phyloP scores from a whole-genome alignment of 2,888 invertebrate species.

The Trimorus sp. region DNA sequence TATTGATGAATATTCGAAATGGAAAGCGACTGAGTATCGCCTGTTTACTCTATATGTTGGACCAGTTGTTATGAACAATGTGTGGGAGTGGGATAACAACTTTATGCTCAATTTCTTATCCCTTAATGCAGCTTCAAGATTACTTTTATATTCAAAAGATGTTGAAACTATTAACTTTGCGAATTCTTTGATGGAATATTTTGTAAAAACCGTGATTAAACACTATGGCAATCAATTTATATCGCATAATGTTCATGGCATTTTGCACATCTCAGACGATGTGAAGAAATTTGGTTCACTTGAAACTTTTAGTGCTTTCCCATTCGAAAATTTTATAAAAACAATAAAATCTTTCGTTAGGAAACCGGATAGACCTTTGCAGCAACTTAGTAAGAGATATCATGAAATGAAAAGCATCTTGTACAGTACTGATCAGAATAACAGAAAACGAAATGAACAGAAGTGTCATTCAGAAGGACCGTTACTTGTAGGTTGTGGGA shows the following conservation, averaged over 20 bases:
- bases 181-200: not conserved
- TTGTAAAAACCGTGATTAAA: not conserved
- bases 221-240: not conserved
- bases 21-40: constrained; percentile 10
- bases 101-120: not conserved
- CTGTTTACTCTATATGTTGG: constrained; percentile 1
- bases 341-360: constrained; percentile 1
- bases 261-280: not conserved
- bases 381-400: constrained; percentile 2
- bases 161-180: not conserved
- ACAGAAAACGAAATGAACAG: not conserved
- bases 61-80: not conserved
- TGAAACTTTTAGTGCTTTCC: constrained; percentile 6
- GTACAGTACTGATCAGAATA: no score
- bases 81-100: not conserved
- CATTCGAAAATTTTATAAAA: constrained; percentile 11
- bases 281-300: not conserved
- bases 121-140: not conserved
- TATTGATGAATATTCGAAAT: not conserved
- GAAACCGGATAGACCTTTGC: not conserved
- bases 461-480: constrained; percentile 8
- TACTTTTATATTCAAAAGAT: not conserved
- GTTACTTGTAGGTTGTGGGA: not conserved
- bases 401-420: not conserved
- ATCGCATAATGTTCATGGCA: constrained; percentile 3